A percentile compares a stretch with the other conserved stretches of the same genome.
phyloP scores from a whole-genome alignment of 2,113 vertebrate genomes.

The Ailurus styani region DNA sequence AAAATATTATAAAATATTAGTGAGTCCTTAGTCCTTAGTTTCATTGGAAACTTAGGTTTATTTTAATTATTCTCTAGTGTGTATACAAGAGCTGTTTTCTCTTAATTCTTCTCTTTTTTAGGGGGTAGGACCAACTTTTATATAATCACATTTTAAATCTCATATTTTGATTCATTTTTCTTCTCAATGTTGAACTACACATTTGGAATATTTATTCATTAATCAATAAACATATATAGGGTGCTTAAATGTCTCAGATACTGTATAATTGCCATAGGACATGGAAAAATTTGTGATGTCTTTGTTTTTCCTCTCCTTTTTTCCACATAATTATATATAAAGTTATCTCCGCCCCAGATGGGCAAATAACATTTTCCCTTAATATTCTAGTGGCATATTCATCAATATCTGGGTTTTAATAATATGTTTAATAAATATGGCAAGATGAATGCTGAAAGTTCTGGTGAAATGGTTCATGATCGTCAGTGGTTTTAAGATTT shows the following conservation, averaged over 20 bases:
- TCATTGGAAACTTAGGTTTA: conserved; percentile 40
- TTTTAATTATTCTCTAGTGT: conserved; percentile 22
- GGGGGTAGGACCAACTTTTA: background rate
- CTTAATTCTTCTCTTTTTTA: background rate
- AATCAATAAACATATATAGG: background rate
- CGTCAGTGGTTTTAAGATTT: background rate
- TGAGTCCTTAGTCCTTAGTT: background rate
- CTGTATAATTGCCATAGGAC: background rate
- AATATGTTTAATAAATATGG: background rate
- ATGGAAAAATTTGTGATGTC: background rate
- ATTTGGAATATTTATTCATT: conserved; percentile 2
- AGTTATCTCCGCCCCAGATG: background rate
- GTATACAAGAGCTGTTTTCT: background rate
- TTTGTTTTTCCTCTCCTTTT: background rate
- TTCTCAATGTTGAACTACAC: background rate
- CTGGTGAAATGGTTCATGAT: background rate
- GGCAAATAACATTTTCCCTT: background rate
- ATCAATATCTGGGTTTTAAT: background rate
- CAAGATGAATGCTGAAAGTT: background rate
- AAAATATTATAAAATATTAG: background rate
- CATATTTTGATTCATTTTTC: background rate
- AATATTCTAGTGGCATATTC: background rate
- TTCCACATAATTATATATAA: background rate
- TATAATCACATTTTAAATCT: background rate
- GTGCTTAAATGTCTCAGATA: background rate